Base-by-base conservation (phyloP, 2,797 vertebrate species). In the Anabas testudineus region DNA sequence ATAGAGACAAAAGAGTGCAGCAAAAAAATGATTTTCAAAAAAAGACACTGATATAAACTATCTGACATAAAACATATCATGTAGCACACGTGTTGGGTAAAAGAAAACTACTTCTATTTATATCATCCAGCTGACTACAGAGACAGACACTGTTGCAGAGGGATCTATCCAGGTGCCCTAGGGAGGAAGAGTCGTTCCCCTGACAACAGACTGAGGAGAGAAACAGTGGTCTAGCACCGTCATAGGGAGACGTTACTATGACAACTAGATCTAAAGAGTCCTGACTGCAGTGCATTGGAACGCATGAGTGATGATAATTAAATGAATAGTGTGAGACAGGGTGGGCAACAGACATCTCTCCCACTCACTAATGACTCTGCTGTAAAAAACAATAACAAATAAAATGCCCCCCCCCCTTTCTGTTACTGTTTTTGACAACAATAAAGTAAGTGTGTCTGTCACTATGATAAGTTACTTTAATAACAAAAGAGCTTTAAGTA, bases 171-270 rank as follows among this genome's bases (percentile, higher is more conserved):
- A 74, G 64, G 71, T 78, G 60, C 76, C 77, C 67, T 30, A 15
- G 59, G 65, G 76, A 81, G 73, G 61, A 81, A 71, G 24, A 58
- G 21, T 22, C 12, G 75, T 86, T 87, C 84, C 82, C 85, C 48
- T 85, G 84, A 84, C 84, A 82, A 90, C 84, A 81, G 67, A 89
- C 78, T n/a, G 26, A 19, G 51, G 22, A 34, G 26, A 47, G 68
- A 79, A 51, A 76, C 21, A 56, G 56, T 59, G 39, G 52, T 46
- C 49, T 24, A 39, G 26, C 45, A 51, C 68, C 78, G 83, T 84
- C 70, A 41, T 79, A 68, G 76, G 86, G 75, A 73, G 71, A 68
- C n/a, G 70, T 89, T 87, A 80, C 90, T 45, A 64, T 83, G 81
- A 77, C 53, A 70, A 88, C 51, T 24, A 46, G 43, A 63, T 54